phyloP scores from a whole-genome alignment of 2,888 invertebrate species.

The Clostera curtula region DNA sequence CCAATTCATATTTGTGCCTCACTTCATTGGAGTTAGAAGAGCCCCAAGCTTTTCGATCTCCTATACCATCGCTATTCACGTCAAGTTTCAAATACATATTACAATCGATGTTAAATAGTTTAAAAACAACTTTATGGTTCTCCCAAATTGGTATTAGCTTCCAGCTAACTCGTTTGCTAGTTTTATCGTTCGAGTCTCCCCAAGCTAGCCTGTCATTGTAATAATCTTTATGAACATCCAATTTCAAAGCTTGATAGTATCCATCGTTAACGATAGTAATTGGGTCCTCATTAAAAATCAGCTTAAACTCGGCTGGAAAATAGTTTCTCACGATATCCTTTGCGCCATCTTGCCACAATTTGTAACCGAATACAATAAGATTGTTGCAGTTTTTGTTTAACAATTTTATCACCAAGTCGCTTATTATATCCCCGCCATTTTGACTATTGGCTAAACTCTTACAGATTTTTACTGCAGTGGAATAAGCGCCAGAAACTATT shows the following conservation, averaged over 20 bases:
- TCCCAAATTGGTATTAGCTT: constrained; percentile 1
- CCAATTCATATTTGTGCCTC: constrained; percentile 1
- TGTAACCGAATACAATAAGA: background rate
- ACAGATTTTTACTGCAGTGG: background rate
- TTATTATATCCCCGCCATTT: background rate
- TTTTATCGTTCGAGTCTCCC: constrained; percentile 1
- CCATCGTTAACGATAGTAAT: background rate
- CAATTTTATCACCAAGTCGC: background rate
- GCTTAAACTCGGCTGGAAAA: background rate
- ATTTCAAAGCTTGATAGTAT: constrained; percentile 1
- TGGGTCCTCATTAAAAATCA: background rate
- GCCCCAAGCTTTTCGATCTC: background rate
- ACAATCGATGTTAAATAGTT: background rate
- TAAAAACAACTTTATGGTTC: background rate
- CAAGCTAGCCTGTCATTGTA: background rate
- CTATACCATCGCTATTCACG: background rate
- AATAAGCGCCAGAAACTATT: background rate
- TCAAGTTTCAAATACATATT: constrained; percentile 1
- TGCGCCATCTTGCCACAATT: background rate
- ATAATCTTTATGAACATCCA: background rate
- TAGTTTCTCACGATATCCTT: background rate
- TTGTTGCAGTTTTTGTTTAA: constrained; percentile 1
- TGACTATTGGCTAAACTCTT: background rate
- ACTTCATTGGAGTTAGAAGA: background rate
- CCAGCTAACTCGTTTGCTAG: background rate